phyloP scores from a whole-genome alignment of 1,140 invertebrate genomes.

The Drosophila equinoxialis region DNA sequence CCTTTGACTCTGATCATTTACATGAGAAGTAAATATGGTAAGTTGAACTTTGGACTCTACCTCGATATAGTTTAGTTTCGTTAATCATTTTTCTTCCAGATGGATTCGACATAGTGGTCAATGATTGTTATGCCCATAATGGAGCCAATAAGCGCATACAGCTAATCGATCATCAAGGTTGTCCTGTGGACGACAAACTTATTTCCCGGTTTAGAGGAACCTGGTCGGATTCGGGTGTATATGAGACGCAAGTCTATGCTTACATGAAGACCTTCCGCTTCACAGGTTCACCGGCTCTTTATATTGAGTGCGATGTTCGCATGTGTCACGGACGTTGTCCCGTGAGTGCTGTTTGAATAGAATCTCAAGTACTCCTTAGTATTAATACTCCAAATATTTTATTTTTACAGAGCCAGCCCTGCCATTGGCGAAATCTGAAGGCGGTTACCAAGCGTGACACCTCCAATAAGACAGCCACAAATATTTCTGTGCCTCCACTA shows the following conservation, averaged over 20 bases:
- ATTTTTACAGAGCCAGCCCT: slow-evolving; percentile 91
- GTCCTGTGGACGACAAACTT: slow-evolving; percentile 95
- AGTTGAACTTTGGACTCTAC: slow-evolving; percentile 22
- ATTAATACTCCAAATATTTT: neutral
- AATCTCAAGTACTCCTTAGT: too few species aligned
- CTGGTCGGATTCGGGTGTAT: slow-evolving; percentile 95
- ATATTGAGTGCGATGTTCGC: slow-evolving; percentile 96
- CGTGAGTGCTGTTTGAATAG: slow-evolving; percentile 85
- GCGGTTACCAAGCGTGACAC: slow-evolving; percentile 87
- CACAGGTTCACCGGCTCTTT: slow-evolving; percentile 95
- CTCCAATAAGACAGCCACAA: slow-evolving; percentile 78
- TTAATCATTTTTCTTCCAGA: slow-evolving; percentile 85
- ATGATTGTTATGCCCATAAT: slow-evolving; percentile 97
- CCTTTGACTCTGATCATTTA: slow-evolving; percentile 96
- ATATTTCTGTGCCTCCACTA: slow-evolving; percentile 50
- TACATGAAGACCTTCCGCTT: slow-evolving; percentile 98
- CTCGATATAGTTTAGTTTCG: too few species aligned
- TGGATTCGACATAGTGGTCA: slow-evolving; percentile 97
- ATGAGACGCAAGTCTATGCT: slow-evolving; percentile 96
- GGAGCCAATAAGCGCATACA: slow-evolving; percentile 95
- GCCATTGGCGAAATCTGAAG: slow-evolving; percentile 95
- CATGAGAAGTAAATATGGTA: slow-evolving; percentile 96
- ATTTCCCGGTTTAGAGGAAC: slow-evolving; percentile 96
- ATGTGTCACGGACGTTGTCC: slow-evolving; percentile 96
- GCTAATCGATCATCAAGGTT: slow-evolving; percentile 96